Percentiles rank a stretch among this genome's conserved stretches.
Conservation (phyloP, 2,113 vertebrate genomes). For the Stegastes partitus region DNA sequence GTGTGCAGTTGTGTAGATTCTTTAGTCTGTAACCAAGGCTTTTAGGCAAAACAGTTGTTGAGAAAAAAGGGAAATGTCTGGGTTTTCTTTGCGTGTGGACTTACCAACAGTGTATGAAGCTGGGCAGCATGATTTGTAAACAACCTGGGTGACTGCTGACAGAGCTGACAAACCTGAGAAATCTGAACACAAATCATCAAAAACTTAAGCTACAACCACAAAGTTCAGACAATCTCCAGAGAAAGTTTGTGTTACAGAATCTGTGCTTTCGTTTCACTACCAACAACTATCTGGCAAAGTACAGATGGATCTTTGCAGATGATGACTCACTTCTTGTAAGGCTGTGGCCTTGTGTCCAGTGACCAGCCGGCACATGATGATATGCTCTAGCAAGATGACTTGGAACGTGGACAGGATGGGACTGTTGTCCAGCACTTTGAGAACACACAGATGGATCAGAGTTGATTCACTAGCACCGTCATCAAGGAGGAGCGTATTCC, state of each 20-base stretch:
- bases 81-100: constrained; percentile 50
- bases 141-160: constrained; percentile 92
- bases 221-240: background rate
- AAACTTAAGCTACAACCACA: background rate
- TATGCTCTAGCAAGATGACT: constrained; percentile 93
- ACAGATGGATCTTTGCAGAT: background rate
- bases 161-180: constrained; percentile 94
- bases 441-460: constrained; percentile 1
- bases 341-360: constrained; percentile 94
- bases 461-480: background rate
- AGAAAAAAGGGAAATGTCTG: background rate
- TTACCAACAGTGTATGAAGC: constrained; percentile 93
- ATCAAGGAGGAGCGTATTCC: background rate
- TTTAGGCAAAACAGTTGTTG: background rate
- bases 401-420: constrained; percentile 95
- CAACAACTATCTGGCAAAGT: background rate
- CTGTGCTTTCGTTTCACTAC: background rate
- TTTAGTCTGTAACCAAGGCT: constrained; percentile 3
- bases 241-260: background rate
- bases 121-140: constrained; percentile 95
- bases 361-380: constrained; percentile 96
- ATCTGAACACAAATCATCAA: constrained; percentile 82
- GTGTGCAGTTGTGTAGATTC: background rate
- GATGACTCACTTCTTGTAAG: constrained; percentile 87
- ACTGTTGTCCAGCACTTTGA: constrained; percentile 92